Evolutionary conservation across 2,888 invertebrate genomes (phyloP), one percentile per base, ranked within the genome.

Genomic region (Apamea crenata): DNA sequence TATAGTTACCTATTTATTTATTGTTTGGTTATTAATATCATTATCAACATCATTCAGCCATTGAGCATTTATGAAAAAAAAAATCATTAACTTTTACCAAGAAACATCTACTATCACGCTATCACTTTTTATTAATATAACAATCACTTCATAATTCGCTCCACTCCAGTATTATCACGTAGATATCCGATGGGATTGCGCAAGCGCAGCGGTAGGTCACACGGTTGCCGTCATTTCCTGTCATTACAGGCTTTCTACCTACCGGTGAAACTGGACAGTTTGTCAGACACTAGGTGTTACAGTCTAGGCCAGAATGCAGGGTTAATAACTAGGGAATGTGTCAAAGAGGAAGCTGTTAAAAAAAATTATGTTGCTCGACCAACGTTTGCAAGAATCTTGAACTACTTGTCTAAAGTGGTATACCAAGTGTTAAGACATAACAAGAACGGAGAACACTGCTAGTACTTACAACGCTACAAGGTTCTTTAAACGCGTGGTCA

Each of bases 151-250:
- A 68, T 74, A 77, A 72, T 75, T 67, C 56, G n/a, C 61, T 73
- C 25, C 74, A 78, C 69, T 81, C 85, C 75, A 68, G 77, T 78
- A 86, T 83, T 79, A 82, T 82, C 88, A 88, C 82, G 82, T 77
- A 81, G 85, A 78, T 86, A 87, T 88, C 86, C 86, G 86, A 86
- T 66, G 87, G 76, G 59, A 73, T 86, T 86, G 86, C 88, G 86
- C 78, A 86, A 86, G 86, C 86, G 76, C 81, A 78, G 63, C 74
- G 85, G 88, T 86, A 86, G 88, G 86, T 86, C 86, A 88, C 86
- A 82, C 78, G 82, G 70, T 63, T 61, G 84, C 76, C 74, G 85
- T 88, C 88, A 85, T 86, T 81, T 85, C 85, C 85, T 81, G 86
- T 81, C 82, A 88, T 85, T 85, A 88, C 50, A 81, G 85, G 88